Evolutionary conservation across 2,888 invertebrate species (phyloP).

Genomic region (Ernsta delagoae): DNA sequence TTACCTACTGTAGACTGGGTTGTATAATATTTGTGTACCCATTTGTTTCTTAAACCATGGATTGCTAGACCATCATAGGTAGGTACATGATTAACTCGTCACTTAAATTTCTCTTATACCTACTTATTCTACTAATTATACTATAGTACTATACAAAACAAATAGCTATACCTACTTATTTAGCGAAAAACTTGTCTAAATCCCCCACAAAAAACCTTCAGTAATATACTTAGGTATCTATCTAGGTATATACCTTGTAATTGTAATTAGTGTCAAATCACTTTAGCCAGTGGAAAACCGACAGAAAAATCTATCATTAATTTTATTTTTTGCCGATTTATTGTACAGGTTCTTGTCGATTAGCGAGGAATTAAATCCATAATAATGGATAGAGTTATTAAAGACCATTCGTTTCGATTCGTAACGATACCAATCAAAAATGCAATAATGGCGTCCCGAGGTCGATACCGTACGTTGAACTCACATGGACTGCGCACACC

Average conservation of each 20-base stretch:
- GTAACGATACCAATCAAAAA: constrained; percentile 38
- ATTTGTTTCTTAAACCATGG: too few relatives aligned
- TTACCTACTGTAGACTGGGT: too few relatives aligned
- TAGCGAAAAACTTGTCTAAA: too few relatives aligned
- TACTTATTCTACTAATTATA: too few relatives aligned
- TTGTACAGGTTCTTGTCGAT: neutral
- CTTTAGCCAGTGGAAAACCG: neutral
- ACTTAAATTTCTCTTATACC: too few relatives aligned
- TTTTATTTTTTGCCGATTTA: neutral
- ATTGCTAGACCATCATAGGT: too few relatives aligned
- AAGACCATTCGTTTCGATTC: constrained; percentile 31
- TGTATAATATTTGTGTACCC: too few relatives aligned
- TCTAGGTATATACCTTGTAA: too few relatives aligned
- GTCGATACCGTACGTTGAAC: constrained; percentile 68
- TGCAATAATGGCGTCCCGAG: constrained; percentile 59
- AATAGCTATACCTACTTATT: too few relatives aligned
- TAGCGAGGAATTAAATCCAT: constrained; percentile 6
- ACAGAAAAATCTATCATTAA: constrained; percentile 5
- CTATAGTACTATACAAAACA: too few relatives aligned
- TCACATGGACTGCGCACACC: constrained; percentile 42
- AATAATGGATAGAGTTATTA: constrained; percentile 25
- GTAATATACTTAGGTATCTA: too few relatives aligned
- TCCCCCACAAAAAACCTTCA: neutral
- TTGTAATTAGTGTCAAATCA: neutral
- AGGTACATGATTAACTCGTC: too few relatives aligned